Conservation (phyloP, 2,797 vertebrate genomes). For the Spatula versicolor region DNA sequence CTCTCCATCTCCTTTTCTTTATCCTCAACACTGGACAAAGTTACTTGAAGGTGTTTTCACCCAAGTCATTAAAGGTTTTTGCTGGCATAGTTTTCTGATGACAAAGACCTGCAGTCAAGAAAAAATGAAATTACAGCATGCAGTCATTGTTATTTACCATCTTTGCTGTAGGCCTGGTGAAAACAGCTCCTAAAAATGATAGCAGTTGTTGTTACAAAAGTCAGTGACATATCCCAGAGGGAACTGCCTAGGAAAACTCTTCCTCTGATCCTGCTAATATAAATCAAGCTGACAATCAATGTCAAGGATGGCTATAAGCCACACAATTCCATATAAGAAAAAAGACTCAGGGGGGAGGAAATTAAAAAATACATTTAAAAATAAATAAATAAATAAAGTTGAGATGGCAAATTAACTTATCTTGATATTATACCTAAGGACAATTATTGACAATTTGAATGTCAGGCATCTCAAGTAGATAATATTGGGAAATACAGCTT, state of each 20-base stretch:
- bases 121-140: background rate
- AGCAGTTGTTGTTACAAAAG: background rate
- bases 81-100: background rate
- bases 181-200: constrained; percentile 7
- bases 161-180: background rate
- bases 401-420: background rate
- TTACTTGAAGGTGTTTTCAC: background rate
- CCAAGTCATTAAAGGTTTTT: background rate
- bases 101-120: background rate
- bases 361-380: background rate
- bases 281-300: constrained; percentile 58
- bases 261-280: constrained; percentile 18
- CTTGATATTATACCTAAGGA: background rate
- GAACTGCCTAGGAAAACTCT: constrained; percentile 10
- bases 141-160: constrained; percentile 2
- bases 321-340: background rate
- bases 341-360: background rate
- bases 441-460: background rate
- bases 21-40: background rate
- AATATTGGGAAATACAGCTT: background rate
- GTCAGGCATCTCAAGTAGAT: background rate
- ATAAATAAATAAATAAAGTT: background rate
- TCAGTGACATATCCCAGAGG: constrained; percentile 13
- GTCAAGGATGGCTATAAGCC: constrained; percentile 34
- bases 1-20: background rate